phyloP scores from a whole-genome alignment of 2,797 vertebrate genomes.

The Moxostoma hubbsi region DNA sequence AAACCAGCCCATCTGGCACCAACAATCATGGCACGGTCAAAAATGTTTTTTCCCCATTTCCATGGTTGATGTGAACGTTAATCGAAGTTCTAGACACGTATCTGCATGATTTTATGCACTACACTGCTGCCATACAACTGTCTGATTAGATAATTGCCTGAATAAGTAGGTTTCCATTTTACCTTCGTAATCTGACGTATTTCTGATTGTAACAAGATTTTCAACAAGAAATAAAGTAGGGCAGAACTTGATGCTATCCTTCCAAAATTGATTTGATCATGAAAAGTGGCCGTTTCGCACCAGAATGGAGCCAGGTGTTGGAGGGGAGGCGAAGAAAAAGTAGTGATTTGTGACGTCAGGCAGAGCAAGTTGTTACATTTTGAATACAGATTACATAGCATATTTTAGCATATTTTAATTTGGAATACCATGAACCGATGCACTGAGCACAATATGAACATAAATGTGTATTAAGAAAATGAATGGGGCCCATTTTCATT shows the following conservation, averaged over 20 bases:
- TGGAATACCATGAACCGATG: too few relatives aligned
- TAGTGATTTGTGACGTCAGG: background rate
- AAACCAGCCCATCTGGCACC: too few relatives aligned
- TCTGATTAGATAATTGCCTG: too few relatives aligned
- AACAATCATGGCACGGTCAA: too few relatives aligned
- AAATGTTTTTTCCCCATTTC: too few relatives aligned
- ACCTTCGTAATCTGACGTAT: too few relatives aligned
- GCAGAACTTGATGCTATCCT: background rate
- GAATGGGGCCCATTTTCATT: background rate
- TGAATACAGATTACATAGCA: background rate
- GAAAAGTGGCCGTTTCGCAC: conserved; percentile 5
- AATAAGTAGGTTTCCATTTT: too few relatives aligned
- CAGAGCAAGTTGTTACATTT: background rate
- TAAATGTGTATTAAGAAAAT: background rate
- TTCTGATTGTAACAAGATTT: too few relatives aligned
- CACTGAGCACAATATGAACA: background rate
- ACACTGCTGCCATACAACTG: too few relatives aligned
- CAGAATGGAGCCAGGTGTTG: background rate
- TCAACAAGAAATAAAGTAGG: background rate
- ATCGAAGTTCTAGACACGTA: too few relatives aligned
- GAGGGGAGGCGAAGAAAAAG: background rate
- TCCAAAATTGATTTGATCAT: background rate
- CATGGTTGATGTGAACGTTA: too few relatives aligned
- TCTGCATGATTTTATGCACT: too few relatives aligned
- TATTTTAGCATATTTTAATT: background rate